phyloP scores from a whole-genome alignment of 2,888 invertebrate species.

The Agyllia agylla region DNA sequence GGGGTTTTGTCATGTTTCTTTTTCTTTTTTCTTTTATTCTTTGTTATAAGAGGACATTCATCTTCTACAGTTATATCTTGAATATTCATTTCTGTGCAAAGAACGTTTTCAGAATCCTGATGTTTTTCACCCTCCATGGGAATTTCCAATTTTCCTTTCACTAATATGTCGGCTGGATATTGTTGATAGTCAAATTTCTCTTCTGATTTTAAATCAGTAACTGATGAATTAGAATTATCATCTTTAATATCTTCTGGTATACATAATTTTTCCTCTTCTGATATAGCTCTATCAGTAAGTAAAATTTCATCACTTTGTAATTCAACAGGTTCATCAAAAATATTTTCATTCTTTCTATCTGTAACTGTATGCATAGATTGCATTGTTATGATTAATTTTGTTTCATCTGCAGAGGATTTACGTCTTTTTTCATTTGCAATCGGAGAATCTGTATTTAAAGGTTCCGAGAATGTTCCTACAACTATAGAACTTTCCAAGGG shows the following conservation, averaged over 20 bases:
- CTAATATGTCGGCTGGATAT: not conserved
- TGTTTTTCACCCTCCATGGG: not conserved
- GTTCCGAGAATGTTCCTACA: not conserved
- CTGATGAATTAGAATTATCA: not conserved
- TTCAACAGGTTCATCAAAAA: not conserved
- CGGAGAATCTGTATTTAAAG: not conserved
- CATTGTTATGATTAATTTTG: not conserved
- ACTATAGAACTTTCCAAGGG: not conserved
- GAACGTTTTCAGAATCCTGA: not conserved
- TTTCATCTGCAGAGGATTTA: not conserved
- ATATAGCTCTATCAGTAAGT: not conserved
- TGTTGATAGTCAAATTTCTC: not conserved
- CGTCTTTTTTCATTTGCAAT: not conserved
- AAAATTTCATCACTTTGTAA: not conserved
- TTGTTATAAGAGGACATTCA: constrained; percentile 40
- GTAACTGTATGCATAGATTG: not conserved
- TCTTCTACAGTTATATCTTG: not conserved
- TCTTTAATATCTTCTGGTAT: not conserved
- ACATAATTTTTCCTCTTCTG: not conserved
- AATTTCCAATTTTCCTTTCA: not conserved
- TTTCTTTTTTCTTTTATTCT: constrained; percentile 75
- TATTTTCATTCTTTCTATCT: not conserved
- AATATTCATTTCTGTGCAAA: not conserved
- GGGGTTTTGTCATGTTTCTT: constrained; percentile 74
- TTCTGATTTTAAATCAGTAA: not conserved